Conservation (phyloP, 2,113 vertebrate species). For the Eolophus roseicapilla region DNA sequence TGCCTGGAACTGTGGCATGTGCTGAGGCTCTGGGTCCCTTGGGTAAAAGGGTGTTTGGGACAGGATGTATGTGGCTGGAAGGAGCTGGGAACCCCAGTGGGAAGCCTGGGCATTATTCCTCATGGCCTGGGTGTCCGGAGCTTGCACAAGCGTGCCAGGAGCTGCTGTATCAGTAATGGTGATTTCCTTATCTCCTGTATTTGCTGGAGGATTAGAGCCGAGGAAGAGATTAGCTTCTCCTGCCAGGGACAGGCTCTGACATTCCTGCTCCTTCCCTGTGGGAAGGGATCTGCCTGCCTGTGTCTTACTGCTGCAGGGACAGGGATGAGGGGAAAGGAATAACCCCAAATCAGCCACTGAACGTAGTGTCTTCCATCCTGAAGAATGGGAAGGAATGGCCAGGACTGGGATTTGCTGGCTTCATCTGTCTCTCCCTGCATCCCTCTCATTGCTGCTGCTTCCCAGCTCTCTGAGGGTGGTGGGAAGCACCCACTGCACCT, state of each 20-base stretch:
- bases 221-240: constrained; percentile 37
- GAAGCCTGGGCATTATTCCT: neutral
- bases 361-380: neutral
- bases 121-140: neutral
- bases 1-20: neutral
- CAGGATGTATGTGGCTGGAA: rapidly evolving
- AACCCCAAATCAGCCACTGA: neutral
- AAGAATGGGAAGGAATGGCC: neutral
- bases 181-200: constrained; percentile 59
- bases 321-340: neutral
- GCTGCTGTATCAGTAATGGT: constrained; percentile 8
- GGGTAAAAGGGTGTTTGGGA: neutral
- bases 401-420: neutral
- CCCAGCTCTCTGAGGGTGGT: neutral
- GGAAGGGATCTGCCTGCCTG: neutral
- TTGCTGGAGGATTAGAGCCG: constrained; percentile 56
- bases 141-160: neutral
- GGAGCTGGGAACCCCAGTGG: neutral
- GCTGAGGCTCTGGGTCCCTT: neutral
- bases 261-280: neutral
- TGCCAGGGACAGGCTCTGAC: neutral
- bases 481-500: neutral
- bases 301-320: neutral
- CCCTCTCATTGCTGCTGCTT: neutral
- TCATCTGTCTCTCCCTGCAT: rapidly evolving